Conservation (phyloP, 2,797 vertebrate species). For the Pteronotus mesoamericanus region DNA sequence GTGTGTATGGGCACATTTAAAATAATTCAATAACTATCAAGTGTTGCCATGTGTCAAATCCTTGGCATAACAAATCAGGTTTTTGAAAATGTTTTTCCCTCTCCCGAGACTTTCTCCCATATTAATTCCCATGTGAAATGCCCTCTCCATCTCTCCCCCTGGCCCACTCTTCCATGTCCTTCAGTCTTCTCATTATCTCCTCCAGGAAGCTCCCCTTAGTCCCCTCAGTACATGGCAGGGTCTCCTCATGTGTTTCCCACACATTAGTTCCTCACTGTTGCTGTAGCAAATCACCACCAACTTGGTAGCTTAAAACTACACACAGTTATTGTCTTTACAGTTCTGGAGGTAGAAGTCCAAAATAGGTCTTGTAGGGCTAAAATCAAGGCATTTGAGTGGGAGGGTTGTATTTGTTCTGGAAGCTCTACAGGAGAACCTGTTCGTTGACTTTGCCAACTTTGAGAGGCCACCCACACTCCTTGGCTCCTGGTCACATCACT, state of each 20-base stretch:
- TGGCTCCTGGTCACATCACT: neutral
- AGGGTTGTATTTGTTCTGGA: neutral
- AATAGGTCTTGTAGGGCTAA: neutral
- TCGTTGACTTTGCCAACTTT: neutral
- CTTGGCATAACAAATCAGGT: neutral
- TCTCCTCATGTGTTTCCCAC: rapidly evolving
- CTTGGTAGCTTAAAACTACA: neutral
- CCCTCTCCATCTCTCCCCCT: neutral
- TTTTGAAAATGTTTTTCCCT: neutral
- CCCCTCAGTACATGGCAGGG: neutral
- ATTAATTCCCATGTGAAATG: neutral
- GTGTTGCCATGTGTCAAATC: neutral
- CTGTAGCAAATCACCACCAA: neutral
- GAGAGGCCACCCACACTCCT: rapidly evolving
- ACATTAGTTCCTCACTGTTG: neutral
- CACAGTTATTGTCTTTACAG: neutral
- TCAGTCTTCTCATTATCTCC: neutral
- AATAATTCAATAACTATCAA: neutral
- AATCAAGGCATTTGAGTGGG: neutral
- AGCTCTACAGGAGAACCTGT: neutral
- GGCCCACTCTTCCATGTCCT: neutral
- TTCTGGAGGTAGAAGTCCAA: neutral
- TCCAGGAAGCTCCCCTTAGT: neutral
- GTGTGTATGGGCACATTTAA: neutral
- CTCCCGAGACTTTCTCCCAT: neutral